phyloP scores from a whole-genome alignment of 2,113 vertebrate species.

The Haliaeetus leucogaster region DNA sequence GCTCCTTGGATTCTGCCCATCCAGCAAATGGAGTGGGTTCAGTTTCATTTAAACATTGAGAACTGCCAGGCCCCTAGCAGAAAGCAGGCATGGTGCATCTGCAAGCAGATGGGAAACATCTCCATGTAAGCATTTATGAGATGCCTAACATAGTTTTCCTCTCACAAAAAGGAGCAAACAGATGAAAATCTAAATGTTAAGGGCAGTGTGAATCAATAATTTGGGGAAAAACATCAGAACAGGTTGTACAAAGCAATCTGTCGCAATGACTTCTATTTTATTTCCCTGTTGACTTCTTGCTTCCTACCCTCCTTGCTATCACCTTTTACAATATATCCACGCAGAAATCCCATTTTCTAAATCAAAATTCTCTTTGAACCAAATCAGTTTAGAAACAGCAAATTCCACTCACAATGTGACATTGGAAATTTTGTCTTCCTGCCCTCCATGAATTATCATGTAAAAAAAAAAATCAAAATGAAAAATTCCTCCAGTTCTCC shows the following conservation, averaged over 20 bases:
- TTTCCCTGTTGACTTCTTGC: background rate
- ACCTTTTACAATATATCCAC: background rate
- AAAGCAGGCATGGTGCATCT: constrained; percentile 16
- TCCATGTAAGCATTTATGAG: constrained; percentile 40
- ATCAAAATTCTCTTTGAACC: background rate
- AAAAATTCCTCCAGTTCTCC: background rate
- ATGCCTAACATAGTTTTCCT: constrained; percentile 6
- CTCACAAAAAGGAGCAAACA: constrained; percentile 31
- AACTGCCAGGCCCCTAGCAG: background rate
- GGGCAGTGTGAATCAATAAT: constrained; percentile 13
- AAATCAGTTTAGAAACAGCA: background rate
- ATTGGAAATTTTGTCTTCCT: background rate
- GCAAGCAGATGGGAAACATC: constrained; percentile 58
- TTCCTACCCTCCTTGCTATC: background rate
- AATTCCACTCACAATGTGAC: background rate
- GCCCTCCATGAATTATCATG: background rate
- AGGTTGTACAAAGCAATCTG: constrained; percentile 26
- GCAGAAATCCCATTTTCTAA: background rate
- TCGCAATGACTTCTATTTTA: background rate
- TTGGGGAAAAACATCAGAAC: background rate
- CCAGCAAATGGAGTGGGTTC: background rate
- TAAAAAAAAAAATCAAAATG: background rate
- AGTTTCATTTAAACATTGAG: constrained; percentile 6
- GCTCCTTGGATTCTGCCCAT: background rate
- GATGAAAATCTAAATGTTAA: constrained; percentile 56